phyloP scores from a whole-genome alignment of 2,888 invertebrate species.

The Malthinus flaveolus region DNA sequence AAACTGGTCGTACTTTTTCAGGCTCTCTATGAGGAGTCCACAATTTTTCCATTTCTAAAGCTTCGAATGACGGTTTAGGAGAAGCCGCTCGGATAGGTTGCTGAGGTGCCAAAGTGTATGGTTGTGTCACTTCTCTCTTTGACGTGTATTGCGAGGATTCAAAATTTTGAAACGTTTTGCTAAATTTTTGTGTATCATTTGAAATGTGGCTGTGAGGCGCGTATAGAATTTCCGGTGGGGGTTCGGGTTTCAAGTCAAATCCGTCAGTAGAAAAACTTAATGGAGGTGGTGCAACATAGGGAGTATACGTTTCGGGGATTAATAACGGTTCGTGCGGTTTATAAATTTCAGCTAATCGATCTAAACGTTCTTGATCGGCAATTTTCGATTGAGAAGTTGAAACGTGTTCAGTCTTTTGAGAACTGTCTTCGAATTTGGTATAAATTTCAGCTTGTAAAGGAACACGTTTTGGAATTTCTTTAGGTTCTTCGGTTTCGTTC shows the following conservation, averaged over 20 bases:
- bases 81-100: conserved; percentile 47
- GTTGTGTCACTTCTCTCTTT: background rate
- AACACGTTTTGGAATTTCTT: conserved; percentile 46
- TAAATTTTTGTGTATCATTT: background rate
- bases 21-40: conserved; percentile 57
- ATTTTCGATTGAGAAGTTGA: conserved; percentile 4
- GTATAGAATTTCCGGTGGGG: conserved; percentile 72
- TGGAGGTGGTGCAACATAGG: background rate
- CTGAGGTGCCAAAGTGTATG: background rate
- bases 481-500: conserved; percentile 55
- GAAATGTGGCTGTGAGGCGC: conserved; percentile 50
- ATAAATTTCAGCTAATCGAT: too few relatives aligned
- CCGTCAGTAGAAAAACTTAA: conserved; percentile 47
- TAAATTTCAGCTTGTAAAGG: conserved; percentile 52
- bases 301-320: background rate
- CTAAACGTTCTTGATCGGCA: conserved; percentile 2
- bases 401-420: conserved; percentile 43
- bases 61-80: conserved; percentile 66
- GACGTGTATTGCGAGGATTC: background rate
- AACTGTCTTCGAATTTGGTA: conserved; percentile 51
- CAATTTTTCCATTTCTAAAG: conserved; percentile 68
- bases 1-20: conserved; percentile 41
- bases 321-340: background rate
- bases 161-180: too few relatives aligned
- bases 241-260: conserved; percentile 65